phyloP scores from a whole-genome alignment of 30 jellyfish, hydroid and myxozoan genomes.

The Turritopsis dohrnii region DNA sequence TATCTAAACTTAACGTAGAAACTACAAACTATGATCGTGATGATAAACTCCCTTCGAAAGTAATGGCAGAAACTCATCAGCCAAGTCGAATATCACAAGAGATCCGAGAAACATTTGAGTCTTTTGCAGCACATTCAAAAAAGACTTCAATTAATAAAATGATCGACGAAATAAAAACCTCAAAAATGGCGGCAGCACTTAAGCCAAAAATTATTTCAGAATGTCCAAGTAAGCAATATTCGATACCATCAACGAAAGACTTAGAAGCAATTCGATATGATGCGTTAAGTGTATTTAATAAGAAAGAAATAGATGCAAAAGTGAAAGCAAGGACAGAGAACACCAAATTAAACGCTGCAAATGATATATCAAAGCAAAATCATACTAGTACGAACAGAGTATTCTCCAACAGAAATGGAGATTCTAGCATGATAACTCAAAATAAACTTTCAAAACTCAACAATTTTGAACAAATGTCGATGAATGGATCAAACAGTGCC shows the following conservation, averaged over 20 bases:
- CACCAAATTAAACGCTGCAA: neutral
- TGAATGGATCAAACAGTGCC: neutral
- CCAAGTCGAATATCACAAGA: conserved; percentile 11
- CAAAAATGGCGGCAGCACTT: conserved; percentile 2
- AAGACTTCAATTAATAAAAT: neutral
- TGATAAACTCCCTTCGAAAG: neutral
- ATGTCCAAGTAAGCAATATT: conserved; percentile 14
- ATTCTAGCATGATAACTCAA: neutral
- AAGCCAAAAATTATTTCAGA: neutral
- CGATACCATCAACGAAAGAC: conserved; percentile 3
- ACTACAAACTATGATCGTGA: neutral
- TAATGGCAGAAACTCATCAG: neutral
- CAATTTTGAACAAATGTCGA: neutral
- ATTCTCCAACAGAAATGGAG: neutral
- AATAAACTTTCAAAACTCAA: neutral
- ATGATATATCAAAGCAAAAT: neutral
- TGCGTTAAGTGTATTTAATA: neutral
- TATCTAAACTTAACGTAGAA: neutral
- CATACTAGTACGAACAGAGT: neutral
- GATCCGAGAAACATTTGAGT: conserved; percentile 2
- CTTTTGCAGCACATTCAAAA: conserved; percentile 9
- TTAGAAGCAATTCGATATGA: neutral
- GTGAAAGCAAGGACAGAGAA: neutral
- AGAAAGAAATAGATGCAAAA: neutral
- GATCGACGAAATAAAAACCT: neutral